A percentile compares a stretch with the other conserved stretches of the same genome.
Evolutionary conservation across 2,888 invertebrate species (phyloP).

Genomic region (Tineola bisselliella): DNA sequence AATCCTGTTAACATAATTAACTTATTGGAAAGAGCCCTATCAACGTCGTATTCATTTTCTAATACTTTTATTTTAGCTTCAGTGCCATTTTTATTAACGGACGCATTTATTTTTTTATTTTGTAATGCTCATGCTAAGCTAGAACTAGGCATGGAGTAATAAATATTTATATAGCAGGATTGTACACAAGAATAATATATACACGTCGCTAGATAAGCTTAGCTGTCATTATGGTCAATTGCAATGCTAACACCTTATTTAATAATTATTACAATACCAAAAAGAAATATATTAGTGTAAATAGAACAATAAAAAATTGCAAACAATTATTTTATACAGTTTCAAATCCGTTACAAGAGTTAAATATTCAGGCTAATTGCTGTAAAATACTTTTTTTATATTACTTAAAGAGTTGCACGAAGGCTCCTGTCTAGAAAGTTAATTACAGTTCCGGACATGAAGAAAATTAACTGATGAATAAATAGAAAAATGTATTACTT

Average conservation of each 20-base stretch:
- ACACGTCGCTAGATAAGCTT: too few relatives aligned
- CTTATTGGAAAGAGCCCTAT: conserved; percentile 11
- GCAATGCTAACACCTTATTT: too few relatives aligned
- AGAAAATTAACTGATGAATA: neutral
- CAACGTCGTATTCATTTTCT: neutral
- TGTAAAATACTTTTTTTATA: neutral
- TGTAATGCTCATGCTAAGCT: too few relatives aligned
- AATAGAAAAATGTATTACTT: neutral
- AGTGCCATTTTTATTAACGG: too few relatives aligned
- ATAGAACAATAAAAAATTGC: neutral
- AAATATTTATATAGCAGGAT: too few relatives aligned
- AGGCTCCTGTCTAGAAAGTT: neutral
- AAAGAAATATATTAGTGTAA: too few relatives aligned
- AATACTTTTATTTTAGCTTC: neutral
- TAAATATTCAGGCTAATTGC: neutral
- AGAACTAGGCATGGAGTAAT: too few relatives aligned
- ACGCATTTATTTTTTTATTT: neutral
- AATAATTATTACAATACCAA: too few relatives aligned
- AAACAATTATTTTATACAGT: neutral
- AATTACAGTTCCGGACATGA: neutral
- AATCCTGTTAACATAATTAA: conserved; percentile 12
- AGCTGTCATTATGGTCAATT: too few relatives aligned
- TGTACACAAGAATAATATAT: too few relatives aligned
- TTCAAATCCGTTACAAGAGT: neutral
- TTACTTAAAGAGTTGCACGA: neutral